These are phyloP conservation scores for Podarcis muralis DNA, from an alignment of 2,113 vertebrate species.

Conservation along the genomic window DNA sequence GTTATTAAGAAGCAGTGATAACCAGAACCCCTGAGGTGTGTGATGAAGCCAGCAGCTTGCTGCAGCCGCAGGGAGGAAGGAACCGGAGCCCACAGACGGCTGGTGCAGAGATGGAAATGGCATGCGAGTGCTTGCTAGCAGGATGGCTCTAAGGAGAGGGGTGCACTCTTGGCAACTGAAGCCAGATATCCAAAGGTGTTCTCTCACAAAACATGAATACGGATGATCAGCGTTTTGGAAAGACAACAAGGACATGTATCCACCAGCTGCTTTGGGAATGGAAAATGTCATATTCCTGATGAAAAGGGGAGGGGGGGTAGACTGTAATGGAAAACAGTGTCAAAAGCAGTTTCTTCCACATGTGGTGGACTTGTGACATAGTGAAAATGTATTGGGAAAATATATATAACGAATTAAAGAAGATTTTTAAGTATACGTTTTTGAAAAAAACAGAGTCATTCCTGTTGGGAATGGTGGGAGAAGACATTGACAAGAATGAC, in stretches of 20 bases:
- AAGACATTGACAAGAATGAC: no score
- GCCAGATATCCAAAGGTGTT: neutral
- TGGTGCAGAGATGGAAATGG: accelerated
- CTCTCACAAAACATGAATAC: neutral
- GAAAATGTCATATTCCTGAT: neutral
- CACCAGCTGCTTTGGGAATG: neutral
- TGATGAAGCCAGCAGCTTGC: neutral
- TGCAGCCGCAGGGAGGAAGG: neutral
- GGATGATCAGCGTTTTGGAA: neutral
- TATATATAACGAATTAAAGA: no score
- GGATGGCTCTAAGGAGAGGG: neutral
- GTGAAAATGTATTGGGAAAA: no score
- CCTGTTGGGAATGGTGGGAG: no score
- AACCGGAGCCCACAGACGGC: accelerated
- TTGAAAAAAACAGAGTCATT: no score
- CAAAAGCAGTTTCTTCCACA: neutral
- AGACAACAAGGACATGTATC: neutral
- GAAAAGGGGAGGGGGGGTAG: neutral
- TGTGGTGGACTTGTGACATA: no score
- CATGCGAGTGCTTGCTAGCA: accelerated
- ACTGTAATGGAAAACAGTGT: neutral
- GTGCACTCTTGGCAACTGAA: accelerated
- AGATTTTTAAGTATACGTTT: no score
- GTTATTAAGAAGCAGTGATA: neutral
- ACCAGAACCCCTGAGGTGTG: neutral